These are phyloP conservation scores for Alosa sapidissima DNA, from an alignment of 2,797 vertebrate genomes.

Conservation along the genomic window DNA sequence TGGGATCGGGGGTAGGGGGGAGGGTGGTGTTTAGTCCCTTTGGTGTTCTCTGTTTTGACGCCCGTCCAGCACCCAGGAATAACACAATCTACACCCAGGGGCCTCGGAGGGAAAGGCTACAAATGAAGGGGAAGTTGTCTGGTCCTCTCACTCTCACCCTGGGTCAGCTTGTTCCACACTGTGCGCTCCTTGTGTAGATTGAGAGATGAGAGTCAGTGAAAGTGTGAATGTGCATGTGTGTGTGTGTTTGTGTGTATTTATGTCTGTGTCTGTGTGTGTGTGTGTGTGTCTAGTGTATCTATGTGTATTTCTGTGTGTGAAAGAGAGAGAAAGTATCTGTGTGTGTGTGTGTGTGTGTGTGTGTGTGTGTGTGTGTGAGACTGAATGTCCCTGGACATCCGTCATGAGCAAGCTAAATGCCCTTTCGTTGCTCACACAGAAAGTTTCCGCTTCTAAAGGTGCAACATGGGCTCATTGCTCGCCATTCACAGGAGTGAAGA, in stretches of 20 bases:
- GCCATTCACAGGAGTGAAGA: background rate
- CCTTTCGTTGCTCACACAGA: background rate
- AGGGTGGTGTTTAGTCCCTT: background rate
- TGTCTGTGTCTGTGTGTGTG: background rate
- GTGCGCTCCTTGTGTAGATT: background rate
- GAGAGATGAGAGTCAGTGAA: too few relatives aligned
- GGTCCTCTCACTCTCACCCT: background rate
- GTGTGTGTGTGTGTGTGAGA: background rate
- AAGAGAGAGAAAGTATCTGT: background rate
- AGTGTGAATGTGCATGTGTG: background rate
- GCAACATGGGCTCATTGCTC: constrained; percentile 14
- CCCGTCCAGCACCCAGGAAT: background rate
- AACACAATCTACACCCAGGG: background rate
- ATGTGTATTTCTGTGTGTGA: background rate
- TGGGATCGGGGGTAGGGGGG: background rate
- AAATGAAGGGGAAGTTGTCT: background rate
- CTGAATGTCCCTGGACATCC: background rate
- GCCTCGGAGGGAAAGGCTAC: background rate
- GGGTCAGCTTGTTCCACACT: background rate
- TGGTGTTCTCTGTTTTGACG: background rate
- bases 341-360: constrained; percentile 8
- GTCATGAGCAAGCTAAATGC: background rate
- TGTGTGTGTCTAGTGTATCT: background rate
- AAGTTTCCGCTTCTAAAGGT: background rate
- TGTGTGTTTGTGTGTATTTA: background rate